Evolutionary conservation across 2,113 vertebrate species (phyloP), one percentile per base, ranked within the genome.

Genomic region (Muntiacus muntjak): DNA sequence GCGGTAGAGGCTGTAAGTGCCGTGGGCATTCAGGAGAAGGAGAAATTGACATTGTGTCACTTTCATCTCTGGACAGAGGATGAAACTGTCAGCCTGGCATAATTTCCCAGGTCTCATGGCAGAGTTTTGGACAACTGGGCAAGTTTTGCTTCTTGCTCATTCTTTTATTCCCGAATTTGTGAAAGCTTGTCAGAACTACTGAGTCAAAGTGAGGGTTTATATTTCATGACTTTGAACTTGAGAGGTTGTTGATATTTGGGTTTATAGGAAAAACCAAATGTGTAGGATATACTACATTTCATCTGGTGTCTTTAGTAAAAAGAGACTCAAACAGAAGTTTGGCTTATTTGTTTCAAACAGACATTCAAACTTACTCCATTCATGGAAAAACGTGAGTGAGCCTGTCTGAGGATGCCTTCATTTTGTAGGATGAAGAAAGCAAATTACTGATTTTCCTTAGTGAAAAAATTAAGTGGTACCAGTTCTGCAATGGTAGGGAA

Each of bases 391-490:
- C 98, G 95, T 96, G 98, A 98, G 91, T 90, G 96, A 98, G 97
- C 98, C 94, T 98, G 98, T 97, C 98, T 82, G 21, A 88, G 96
- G 87, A 86, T 85, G 12, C 54, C 94, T 97, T 93, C 12, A 26
- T 94, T 88, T 85, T 47, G 87, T 82, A 92, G 88, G 57, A 89
- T 87, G 95, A 93, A 97, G 96, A 96, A 97, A 92, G 91, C 96
- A 94, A 96, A 96, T 97, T 91, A 97, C 0, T 13, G 81, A 96
- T 98, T 98, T 98, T 97, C 95, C 92, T 95, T 91, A 90, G 95
- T 94, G 93, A 95, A 92, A 98, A 98, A 96, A 97, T 98, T 98
- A 97, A 62, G 36, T 79, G 45, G 64, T 67, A 57, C 12, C 79
- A 71, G 95, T 60, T 98, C 89, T 81, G 87, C 84, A 83, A 94